Conservation (phyloP, 2,797 vertebrate genomes). For the Nyctalus aviator region DNA sequence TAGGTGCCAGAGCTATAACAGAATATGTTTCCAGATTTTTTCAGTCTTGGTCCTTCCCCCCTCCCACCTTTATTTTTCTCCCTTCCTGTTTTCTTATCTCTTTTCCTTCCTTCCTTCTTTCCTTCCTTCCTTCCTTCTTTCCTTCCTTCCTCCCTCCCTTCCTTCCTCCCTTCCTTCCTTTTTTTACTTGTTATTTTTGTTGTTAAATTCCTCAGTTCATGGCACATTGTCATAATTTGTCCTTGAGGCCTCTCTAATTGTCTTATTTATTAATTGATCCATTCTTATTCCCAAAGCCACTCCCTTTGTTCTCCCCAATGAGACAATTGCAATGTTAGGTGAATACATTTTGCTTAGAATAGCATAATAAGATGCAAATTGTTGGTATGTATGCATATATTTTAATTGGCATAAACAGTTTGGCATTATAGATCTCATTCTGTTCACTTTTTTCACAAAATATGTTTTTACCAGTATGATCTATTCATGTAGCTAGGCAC, state of each 20-base stretch:
- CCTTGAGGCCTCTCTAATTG: neutral
- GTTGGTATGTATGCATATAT: neutral
- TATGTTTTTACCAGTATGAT: neutral
- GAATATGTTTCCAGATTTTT: neutral
- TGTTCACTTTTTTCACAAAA: neutral
- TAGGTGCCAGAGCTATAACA: neutral
- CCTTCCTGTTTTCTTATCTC: too few relatives aligned
- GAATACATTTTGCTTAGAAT: constrained; percentile 37
- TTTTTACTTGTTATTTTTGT: neutral
- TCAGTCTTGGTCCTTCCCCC: neutral
- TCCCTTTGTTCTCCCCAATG: neutral
- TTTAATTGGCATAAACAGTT: constrained; percentile 28
- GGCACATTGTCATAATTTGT: neutral
- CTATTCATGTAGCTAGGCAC: neutral
- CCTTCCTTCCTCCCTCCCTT: neutral
- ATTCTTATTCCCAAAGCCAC: constrained; percentile 5
- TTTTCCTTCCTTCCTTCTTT: neutral
- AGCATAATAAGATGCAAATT: neutral
- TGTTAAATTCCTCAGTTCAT: neutral
- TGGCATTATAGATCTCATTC: neutral
- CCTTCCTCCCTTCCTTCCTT: neutral
- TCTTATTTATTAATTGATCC: neutral
- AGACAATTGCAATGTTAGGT: neutral
- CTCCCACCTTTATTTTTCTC: neutral
- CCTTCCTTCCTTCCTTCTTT: neutral